Base-by-base conservation (phyloP, 2,888 invertebrate genomes). In the Eutolmus rufibarbis region DNA sequence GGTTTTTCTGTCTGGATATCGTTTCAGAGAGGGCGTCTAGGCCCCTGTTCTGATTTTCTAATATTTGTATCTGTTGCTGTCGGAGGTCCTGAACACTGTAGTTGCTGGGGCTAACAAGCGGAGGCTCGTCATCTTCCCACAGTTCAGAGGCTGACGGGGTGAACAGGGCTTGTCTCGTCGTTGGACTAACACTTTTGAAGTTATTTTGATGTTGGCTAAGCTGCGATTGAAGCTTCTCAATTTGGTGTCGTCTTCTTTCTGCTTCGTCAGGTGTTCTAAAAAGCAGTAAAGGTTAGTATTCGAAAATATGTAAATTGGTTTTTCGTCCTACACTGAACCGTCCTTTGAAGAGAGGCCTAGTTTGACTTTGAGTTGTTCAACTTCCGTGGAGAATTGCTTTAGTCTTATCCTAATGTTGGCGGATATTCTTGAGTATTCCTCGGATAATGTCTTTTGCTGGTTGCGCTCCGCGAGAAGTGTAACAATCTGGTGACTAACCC, bases 1-100 rank as follows among this genome's bases (percentile, higher is more conserved):
- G 95, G 89, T 95, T 93, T 90, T 96, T 96, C 91, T 97, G 97
- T 7, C 96, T 93, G 0, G 95, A 94, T 87, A 97, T 95, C 5
- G 96, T 95, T 91, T 95, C 94, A 0, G 96, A 95, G 77, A 97
- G 92, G 86, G 94, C 95, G 88, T 97, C 96, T 40, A 97, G 92
- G 0, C 97, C 97, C 89, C 94, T 93, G 90, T 97, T 96, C 94
- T 97, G 97, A 89, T 96, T 95, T 95, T 94, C 93, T 16, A 96
- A 90, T 89, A 95, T 93, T 89, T 93, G 91, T 74, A 94, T 93
- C 90, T 96, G 95, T 56, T 94, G 94, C 34, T 91, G 91, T 89
- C 94, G 93, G 7, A 96, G 91, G 87, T 95, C 94, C 43, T 91
- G 90, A 2, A 94, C 92, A 14, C 93, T 92, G 88, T 93, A 92